Evolutionary conservation across 2,113 vertebrate species (phyloP).

Genomic region (Elephas maximus): DNA sequence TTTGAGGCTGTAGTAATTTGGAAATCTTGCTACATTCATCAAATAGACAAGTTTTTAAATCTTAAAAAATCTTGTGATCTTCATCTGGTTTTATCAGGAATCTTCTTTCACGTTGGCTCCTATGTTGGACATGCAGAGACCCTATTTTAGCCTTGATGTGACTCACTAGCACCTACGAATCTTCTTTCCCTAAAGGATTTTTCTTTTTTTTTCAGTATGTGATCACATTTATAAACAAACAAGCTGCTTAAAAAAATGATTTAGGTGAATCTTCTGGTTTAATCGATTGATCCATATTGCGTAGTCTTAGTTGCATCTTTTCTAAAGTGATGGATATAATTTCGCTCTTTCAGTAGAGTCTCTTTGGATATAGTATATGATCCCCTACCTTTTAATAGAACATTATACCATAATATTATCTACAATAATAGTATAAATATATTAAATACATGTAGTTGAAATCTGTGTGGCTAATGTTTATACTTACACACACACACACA

Average conservation of each 20-base stretch:
- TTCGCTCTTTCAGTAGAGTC: conserved; percentile 5
- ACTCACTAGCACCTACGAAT: background rate
- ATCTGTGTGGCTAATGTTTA: background rate
- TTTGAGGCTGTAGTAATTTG: conserved; percentile 5
- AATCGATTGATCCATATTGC: background rate
- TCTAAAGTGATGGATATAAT: background rate
- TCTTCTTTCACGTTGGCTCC: conserved; percentile 3
- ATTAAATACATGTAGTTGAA: background rate
- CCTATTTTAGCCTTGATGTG: background rate
- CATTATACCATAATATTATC: background rate
- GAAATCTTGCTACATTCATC: conserved; percentile 31
- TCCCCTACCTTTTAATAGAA: no score
- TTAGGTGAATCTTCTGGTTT: conserved; percentile 26
- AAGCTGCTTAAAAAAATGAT: conserved; percentile 18
- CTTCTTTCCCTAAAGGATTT: background rate
- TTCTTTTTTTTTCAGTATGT: conserved; percentile 29
- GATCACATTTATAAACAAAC: background rate
- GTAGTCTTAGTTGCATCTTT: conserved; percentile 34
- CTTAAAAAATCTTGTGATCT: conserved; percentile 30
- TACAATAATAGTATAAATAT: conserved; percentile 2
- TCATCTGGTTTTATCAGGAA: conserved; percentile 27
- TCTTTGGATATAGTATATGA: background rate
- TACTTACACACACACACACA: background rate
- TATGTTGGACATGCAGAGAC: background rate
- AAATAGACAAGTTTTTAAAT: background rate